Evolutionary conservation across 2,797 vertebrate genomes (phyloP).

Genomic region (Clarias laeviceps): DNA sequence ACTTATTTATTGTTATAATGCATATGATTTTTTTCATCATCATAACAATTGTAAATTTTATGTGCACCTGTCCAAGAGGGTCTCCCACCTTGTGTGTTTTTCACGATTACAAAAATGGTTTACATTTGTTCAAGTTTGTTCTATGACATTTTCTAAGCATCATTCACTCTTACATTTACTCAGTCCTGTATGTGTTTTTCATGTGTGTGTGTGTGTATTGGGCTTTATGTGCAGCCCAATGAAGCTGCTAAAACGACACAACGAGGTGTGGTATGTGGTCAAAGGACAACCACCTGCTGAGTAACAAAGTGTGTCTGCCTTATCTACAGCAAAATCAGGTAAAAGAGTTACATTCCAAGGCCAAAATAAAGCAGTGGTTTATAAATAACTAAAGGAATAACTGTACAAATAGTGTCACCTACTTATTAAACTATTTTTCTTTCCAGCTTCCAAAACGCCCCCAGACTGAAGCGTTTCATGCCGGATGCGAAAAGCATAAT

Average conservation of each 20-base stretch:
- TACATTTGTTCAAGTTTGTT: too few species aligned
- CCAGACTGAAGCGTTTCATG: neutral
- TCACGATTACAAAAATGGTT: too few species aligned
- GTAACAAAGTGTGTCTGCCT: neutral
- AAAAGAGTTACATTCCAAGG: neutral
- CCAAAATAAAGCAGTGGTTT: neutral
- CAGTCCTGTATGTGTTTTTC: neutral
- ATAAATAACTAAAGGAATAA: neutral
- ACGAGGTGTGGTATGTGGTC: constrained; percentile 73
- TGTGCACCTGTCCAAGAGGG: too few species aligned
- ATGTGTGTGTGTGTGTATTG: constrained; percentile 20
- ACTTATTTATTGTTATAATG: neutral
- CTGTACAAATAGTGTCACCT: too few species aligned
- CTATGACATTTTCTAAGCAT: neutral
- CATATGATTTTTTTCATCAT: neutral
- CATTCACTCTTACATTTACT: neutral
- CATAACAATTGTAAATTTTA: neutral
- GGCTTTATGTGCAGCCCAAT: constrained; percentile 67
- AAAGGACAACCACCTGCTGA: constrained; percentile 50
- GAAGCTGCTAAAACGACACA: constrained; percentile 67
- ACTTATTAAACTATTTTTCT: neutral
- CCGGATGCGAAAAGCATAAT: neutral
- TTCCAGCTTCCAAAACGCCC: neutral
- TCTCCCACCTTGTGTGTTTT: too few species aligned
- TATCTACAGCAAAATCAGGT: neutral